phyloP scores from a whole-genome alignment of 2,888 invertebrate genomes.

The Stenurella melanura region DNA sequence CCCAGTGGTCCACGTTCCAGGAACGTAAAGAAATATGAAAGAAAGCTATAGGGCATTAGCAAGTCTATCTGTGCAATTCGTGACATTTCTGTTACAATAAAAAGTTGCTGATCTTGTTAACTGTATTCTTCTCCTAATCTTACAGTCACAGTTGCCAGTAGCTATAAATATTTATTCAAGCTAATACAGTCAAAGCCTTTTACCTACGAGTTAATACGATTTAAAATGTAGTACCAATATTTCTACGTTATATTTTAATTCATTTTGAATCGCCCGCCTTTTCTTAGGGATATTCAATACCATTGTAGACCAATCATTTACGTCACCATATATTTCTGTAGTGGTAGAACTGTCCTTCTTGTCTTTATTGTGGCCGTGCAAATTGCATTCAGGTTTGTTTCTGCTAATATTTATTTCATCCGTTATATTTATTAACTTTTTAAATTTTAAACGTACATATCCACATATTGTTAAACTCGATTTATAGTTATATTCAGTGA shows the following conservation, averaged over 20 bases:
- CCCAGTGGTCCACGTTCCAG: too few species aligned
- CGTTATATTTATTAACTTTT: background rate
- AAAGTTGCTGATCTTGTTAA: too few species aligned
- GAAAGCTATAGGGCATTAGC: too few species aligned
- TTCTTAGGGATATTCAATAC: background rate
- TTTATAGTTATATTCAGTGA: background rate
- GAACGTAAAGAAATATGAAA: too few species aligned
- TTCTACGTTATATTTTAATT: background rate
- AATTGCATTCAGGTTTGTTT: constrained; percentile 49
- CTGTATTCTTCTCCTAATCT: too few species aligned
- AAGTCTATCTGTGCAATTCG: too few species aligned
- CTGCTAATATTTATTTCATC: constrained; percentile 42
- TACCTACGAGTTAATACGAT: too few species aligned
- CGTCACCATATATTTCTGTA: constrained; percentile 4
- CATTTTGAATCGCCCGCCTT: background rate
- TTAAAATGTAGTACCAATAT: background rate
- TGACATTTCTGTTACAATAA: too few species aligned
- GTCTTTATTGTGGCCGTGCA: constrained; percentile 42
- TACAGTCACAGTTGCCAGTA: too few species aligned
- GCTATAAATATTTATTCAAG: too few species aligned
- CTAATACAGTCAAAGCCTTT: too few species aligned
- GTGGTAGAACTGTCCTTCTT: constrained; percentile 11
- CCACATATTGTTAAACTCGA: background rate
- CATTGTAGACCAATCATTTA: background rate
- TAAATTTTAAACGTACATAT: background rate